Base-by-base conservation (phyloP, 1,140 invertebrate species). In the Protaetia brevitarsis region DNA sequence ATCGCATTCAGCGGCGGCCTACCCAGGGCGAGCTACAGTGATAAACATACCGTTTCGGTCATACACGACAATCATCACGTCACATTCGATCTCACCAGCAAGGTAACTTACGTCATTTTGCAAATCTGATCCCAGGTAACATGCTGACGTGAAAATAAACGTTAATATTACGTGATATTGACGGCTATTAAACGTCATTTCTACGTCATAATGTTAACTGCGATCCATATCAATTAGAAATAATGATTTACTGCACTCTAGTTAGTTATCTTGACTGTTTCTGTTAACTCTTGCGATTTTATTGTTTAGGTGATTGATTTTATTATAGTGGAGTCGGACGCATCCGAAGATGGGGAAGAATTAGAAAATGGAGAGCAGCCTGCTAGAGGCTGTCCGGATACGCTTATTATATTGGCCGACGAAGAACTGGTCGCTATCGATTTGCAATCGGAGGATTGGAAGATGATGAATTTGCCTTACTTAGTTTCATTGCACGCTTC, bases 381-480 rank as follows among this genome's bases (percentile, higher is more conserved):
- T 1, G 71, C 80, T 0, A 30, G 73, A 3, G 10, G 6, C 1
- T n/a, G n/a, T n/a, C 85, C 86, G 10, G 86, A 87, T 71, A 86
- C 86, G 3, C 78, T 97, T 13, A 81, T 96, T 37, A 91, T 98
- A 4, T 79, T 98, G 21, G 89, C 91, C 0, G 96, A 98, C 76
- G 96, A 99, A 79, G 96, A 99, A 80, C 75, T 98, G 26, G 90
- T 98, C 21, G 91, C 89, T 11, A 90, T 97, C 51, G 95, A 99
- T 81, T 82, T 99, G 16, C 84, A 86, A 19, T 86, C 89, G 72
- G 82, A 88, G 0, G 87, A 88, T 68, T 96, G 95, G 90, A 89
- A 90, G 61, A 88, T 89, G 77, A 87, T 95, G 79, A 85, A 87
- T 36, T 80, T 95, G 62, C 96, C 96, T 0, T 98, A 98, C 82